These are phyloP conservation scores for Odontothrips loti DNA, from an alignment of 2,888 invertebrate species.

Conservation along the genomic window DNA sequence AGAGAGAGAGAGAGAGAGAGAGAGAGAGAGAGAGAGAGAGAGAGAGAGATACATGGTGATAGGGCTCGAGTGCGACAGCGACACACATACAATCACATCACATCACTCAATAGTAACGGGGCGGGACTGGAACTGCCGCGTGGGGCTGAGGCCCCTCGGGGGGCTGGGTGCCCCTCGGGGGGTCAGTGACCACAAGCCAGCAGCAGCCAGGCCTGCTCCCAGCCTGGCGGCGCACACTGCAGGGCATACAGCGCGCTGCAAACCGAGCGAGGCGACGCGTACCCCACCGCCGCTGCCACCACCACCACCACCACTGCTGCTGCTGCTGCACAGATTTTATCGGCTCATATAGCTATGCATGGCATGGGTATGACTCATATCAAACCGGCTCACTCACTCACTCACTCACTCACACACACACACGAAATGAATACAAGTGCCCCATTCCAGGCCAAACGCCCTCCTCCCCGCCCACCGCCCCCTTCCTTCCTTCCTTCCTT, in stretches of 20 bases:
- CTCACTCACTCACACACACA: neutral
- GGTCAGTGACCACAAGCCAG: too few relatives aligned
- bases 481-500: neutral
- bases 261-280: neutral
- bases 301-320: neutral
- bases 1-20: too few relatives aligned
- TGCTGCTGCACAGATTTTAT: neutral
- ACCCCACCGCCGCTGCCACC: neutral
- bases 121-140: too few relatives aligned
- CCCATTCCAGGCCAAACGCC: neutral
- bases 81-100: too few relatives aligned
- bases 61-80: too few relatives aligned
- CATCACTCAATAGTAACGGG: too few relatives aligned
- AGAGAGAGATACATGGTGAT: too few relatives aligned
- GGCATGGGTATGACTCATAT: conserved; percentile 6
- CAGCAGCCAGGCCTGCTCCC: neutral
- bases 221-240: neutral
- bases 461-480: neutral
- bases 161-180: neutral
- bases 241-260: neutral
- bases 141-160: neutral
- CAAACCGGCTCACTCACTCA: neutral
- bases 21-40: too few relatives aligned
- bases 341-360: neutral
- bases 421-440: neutral